Evolutionary conservation across 2,113 vertebrate genomes (phyloP), one percentile per base, ranked within the genome.

Genomic region (Megaceryle torquata): DNA sequence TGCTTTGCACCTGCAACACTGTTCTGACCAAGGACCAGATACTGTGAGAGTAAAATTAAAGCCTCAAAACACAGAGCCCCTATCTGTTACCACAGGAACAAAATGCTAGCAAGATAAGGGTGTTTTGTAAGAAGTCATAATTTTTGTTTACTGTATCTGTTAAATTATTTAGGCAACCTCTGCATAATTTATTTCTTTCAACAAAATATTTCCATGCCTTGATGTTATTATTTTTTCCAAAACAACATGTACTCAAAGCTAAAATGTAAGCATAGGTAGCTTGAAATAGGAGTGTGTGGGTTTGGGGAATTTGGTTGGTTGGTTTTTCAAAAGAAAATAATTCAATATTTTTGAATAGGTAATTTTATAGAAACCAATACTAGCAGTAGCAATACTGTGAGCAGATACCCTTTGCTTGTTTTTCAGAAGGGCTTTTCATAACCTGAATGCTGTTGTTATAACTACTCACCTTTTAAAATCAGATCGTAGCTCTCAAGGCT

Each of bases 121-220:
- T 69, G 50, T 88, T 92, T 80, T 71, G 41, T 80, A 76, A 67
- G 37, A 72, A 91, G 15, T 70, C 29, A 5, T 67, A 46, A 46
- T 91, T 94, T 94, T 89, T 95, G 77, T 86, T 92, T 93, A 70
- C 54, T 77, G 4, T n/a, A 21, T 46, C 63, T 78, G 28, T 63
- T 96, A 39, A 91, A 95, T 97, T 92, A 94, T 95, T 96, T 91
- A 96, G 54, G 64, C 50, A 95, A 67, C 12, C 18, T 80, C 82
- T 95, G 82, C 87, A 93, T 93, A 92, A 94, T 92, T 96, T 70
- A 92, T 82, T 94, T 72, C n/a, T 93, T 91, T 69, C 78, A 61
- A 91, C 44, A 82, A 82, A 59, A 50, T 63, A 35, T 22, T 76
- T 72, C 54, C 51, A 35, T 39, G 44, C 84, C 75, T 84, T 71